Evolutionary conservation across 2,797 vertebrate genomes (phyloP), one percentile per base, ranked within the genome.

Genomic region (Borostomias antarcticus): DNA sequence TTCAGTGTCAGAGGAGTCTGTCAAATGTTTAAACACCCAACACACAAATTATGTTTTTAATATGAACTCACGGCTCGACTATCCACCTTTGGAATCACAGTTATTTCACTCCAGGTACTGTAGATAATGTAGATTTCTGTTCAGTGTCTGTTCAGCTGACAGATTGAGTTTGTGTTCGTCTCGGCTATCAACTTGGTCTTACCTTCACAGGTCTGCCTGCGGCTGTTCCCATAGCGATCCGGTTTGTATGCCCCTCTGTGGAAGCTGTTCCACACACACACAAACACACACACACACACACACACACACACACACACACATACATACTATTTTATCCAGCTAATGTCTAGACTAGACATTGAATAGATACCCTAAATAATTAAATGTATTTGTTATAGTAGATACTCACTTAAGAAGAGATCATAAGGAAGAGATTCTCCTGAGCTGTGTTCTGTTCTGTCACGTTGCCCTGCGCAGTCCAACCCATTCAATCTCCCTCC

Each of bases 331-430:
- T 64, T 68, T 3, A 54, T 61, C 25, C 28, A 37, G 60, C 69
- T 48, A 67, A n/a, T 11, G 40, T 54, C 57, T 43, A n/a, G 40
- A 50, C 29, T n/a, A n/a, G n/a, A n/a, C 61, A 63, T 33, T 53
- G 50, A 53, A 53, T 53, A 19, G 53, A 64, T 53, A n/a, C 32
- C 33, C n/a, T 53, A 35, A 64, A 64, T 64, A 53, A 53, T 64
- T 37, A 26, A 59, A 64, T 51, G 37, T 69, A 65, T 72, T 66
- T 73, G 48, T 74, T 1, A 70, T 23, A 35, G 25, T 19, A 57
- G 48, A 63, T 76, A 61, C 76, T 74, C 58, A 76, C 70, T 80
- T 72, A 76, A 64, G 59, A n/a, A 59, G 21, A 45, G 69, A 76
- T 68, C 52, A 45, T 17, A 45, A 17, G 40, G 33, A 23, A 21